Evolutionary conservation across 1,140 invertebrate genomes (phyloP), one percentile per base, ranked within the genome.

Genomic region (Drosophila elegans): DNA sequence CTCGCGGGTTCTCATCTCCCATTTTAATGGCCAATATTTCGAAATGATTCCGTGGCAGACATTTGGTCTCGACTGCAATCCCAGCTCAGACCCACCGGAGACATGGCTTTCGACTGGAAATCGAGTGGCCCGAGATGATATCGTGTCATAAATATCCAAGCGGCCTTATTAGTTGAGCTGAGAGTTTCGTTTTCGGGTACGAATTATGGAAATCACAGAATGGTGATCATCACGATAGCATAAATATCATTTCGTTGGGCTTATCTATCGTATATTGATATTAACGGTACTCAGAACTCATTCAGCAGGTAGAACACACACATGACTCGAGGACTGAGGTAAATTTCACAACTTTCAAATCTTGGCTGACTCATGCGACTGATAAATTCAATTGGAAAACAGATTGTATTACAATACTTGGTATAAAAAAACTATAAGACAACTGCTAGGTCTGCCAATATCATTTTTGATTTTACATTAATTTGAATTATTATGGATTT

Each of bases 111-210:
- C 34, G 39, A 32, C 16, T 21, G 46, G 38, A 54, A 44, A 59
- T 62, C 48, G 69, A 66, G 62, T 63, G 75, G 64, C 54, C 79
- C 61, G 61, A 90, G 86, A 90, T 86, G 79, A 86, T 88, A 86
- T 86, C 82, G 81, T 88, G 80, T 88, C 82, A 86, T 86, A 86
- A 86, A 88, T 79, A 88, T 88, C 75, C 75, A 42, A 71, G 41
- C 45, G 44, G 54, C 60, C 66, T 67, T 82, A 88, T 88, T 86
- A 82, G 66, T 60, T 67, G 61, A 36, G 63, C 9, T 32, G 29
- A 32, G 29, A 16, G 48, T 42, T 71, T 71, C 44, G 51, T 71
- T 56, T 67, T 54, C n/a, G 12, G 27, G 16, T n/a, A 21, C n/a
- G 10, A 54, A 71, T 71, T 71, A 57, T 71, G 68, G 68, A 71